phyloP scores from a whole-genome alignment of 2,797 vertebrate genomes.

The Sebastes cheni region DNA sequence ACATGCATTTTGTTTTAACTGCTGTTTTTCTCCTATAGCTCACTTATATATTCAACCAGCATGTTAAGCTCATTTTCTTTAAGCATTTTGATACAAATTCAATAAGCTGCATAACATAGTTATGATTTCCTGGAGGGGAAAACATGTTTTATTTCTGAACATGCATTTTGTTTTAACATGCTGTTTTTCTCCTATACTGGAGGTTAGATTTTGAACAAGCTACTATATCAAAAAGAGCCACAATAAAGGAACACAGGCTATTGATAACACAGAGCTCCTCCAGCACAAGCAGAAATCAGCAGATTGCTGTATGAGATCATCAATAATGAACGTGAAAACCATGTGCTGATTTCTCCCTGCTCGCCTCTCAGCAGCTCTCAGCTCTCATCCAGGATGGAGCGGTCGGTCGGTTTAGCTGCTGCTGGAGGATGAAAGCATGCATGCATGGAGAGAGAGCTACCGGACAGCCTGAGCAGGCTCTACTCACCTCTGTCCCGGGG shows the following conservation, averaged over 20 bases:
- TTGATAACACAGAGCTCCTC: slow-evolving; percentile 4
- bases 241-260: neutral
- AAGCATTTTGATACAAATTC: neutral
- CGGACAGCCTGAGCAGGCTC: neutral
- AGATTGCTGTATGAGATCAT: slow-evolving; percentile 47
- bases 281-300: slow-evolving; percentile 27
- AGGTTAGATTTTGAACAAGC: neutral
- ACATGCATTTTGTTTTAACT: neutral
- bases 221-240: neutral
- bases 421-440: neutral
- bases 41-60: neutral
- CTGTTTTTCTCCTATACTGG: neutral
- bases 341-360: slow-evolving; percentile 56
- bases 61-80: neutral
- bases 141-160: neutral
- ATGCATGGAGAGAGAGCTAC: neutral
- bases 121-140: neutral
- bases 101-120: neutral
- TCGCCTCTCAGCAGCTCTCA: slow-evolving; percentile 9
- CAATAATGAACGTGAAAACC: slow-evolving; percentile 62
- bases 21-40: neutral
- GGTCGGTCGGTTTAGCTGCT: neutral
- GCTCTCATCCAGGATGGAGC: neutral
- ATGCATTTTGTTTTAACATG: neutral
- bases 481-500: slow-evolving; percentile 85